Conservation (phyloP, 2,113 vertebrate species). For the Sinocyclocheilus anshuiensis region DNA sequence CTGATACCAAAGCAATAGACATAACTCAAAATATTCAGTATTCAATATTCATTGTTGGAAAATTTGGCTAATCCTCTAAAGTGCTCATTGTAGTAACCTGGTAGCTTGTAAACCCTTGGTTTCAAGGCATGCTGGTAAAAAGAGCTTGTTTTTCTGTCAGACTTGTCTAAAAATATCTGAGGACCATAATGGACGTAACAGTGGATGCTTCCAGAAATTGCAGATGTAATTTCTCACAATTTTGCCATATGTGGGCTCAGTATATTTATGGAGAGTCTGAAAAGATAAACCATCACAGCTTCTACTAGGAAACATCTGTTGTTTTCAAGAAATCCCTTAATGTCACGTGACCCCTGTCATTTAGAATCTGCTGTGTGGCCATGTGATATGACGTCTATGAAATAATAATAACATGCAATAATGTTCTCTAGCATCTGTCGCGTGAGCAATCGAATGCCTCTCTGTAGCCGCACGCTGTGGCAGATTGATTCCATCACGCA, state of each 20-base stretch:
- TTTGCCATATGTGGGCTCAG: too few species aligned
- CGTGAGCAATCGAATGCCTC: slow-evolving; percentile 2
- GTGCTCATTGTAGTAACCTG: not conserved
- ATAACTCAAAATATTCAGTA: not conserved
- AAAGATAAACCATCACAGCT: too few species aligned
- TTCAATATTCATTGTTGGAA: not conserved
- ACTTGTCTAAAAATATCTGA: not conserved
- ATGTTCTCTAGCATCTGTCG: slow-evolving; percentile 6
- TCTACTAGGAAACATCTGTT: not conserved
- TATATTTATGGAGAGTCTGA: too few species aligned
- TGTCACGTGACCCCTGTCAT: not conserved
- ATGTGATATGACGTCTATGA: not conserved
- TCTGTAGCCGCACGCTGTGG: not conserved
- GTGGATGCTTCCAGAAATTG: not conserved
- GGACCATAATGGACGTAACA: not conserved
- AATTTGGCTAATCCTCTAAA: not conserved
- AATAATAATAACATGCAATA: slow-evolving; percentile 14
- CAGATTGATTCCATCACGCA: slow-evolving; percentile 74
- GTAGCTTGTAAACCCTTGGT: not conserved
- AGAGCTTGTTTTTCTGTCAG: not conserved
- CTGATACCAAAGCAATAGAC: not conserved
- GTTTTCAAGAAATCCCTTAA: not conserved
- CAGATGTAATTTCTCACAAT: not conserved
- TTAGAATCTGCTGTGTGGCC: not conserved
- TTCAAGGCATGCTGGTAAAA: not conserved